Percentiles rank a stretch among this genome's conserved stretches.
Evolutionary conservation across 2,888 invertebrate species (phyloP).

Genomic region (Strigamia maritima): DNA sequence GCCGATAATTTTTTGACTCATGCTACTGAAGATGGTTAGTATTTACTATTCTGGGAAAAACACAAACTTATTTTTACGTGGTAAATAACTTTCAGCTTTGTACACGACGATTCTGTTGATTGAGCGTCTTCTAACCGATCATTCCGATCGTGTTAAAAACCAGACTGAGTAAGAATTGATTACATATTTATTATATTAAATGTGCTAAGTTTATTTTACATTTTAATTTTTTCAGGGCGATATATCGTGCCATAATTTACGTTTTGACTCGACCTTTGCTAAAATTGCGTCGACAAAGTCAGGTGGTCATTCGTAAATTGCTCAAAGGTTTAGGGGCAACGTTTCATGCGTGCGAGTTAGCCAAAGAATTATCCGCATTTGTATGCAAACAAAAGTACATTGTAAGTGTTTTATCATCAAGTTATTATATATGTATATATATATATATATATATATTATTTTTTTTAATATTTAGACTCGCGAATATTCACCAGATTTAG

Average conservation of each 20-base stretch:
- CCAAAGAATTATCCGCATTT: slow-evolving; percentile 64
- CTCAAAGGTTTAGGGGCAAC: slow-evolving; percentile 60
- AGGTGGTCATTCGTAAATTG: slow-evolving; percentile 62
- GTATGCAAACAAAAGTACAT: slow-evolving; percentile 59
- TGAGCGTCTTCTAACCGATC: slow-evolving; percentile 67
- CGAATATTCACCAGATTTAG: slow-evolving; percentile 41
- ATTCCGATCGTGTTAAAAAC: slow-evolving; percentile 65
- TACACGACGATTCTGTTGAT: slow-evolving; percentile 70
- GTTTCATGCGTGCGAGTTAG: slow-evolving; percentile 62
- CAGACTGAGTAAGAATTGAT: slow-evolving; percentile 52
- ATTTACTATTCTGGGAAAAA: neutral
- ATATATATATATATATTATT: too few relatives aligned
- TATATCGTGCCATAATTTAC: slow-evolving; percentile 69
- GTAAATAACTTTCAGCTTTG: slow-evolving; percentile 58
- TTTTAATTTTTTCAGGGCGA: slow-evolving; percentile 54
- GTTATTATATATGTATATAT: neutral
- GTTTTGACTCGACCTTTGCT: slow-evolving; percentile 65
- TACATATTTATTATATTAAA: neutral
- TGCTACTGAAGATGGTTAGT: slow-evolving; percentile 65
- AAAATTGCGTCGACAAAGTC: slow-evolving; percentile 63
- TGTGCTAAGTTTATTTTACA: neutral
- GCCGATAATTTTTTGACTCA: slow-evolving; percentile 74
- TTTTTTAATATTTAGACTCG: slow-evolving; percentile 34
- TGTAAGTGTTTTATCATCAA: slow-evolving; percentile 38
- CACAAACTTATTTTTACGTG: neutral